phyloP scores from a whole-genome alignment of 30 jellyfish, hydroid and myxozoan genomes.

The Hydractinia symbiolongicarpus region DNA sequence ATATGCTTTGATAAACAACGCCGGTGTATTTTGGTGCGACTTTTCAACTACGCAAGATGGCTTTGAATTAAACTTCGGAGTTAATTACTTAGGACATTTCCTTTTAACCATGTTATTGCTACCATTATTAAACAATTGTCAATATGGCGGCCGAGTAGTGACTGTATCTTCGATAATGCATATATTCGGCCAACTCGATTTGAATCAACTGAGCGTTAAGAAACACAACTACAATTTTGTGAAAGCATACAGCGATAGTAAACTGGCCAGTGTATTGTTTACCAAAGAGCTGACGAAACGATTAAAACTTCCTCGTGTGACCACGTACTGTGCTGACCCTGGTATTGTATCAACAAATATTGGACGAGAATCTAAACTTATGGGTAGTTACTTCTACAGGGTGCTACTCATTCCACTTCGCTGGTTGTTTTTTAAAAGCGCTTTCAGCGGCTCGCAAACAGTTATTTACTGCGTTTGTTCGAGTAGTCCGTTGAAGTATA shows the following conservation, averaged over 20 bases:
- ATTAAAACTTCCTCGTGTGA: neutral
- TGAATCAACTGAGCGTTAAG: slow-evolving; percentile 34
- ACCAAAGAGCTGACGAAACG: slow-evolving; percentile 17
- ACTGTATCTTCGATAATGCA: slow-evolving; percentile 62
- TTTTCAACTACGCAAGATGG: slow-evolving; percentile 68
- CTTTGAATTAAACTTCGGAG: slow-evolving; percentile 72
- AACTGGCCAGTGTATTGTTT: slow-evolving; percentile 32
- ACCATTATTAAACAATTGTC: slow-evolving; percentile 36
- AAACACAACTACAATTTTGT: slow-evolving; percentile 27
- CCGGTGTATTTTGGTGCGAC: slow-evolving; percentile 80
- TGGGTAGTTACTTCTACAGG: slow-evolving; percentile 35
- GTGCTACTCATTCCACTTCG: slow-evolving; percentile 44
- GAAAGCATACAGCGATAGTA: slow-evolving; percentile 57
- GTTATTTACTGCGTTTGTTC: slow-evolving; percentile 55
- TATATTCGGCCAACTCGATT: slow-evolving; percentile 46
- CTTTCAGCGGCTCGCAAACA: slow-evolving; percentile 77
- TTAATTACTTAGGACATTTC: slow-evolving; percentile 82
- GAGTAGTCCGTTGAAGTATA: slow-evolving; percentile 28
- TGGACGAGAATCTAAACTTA: slow-evolving; percentile 40
- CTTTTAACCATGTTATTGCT: slow-evolving; percentile 58
- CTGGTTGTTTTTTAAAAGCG: slow-evolving; percentile 52
- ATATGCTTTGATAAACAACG: slow-evolving; percentile 65
- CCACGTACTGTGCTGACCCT: slow-evolving; percentile 50
- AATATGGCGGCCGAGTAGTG: slow-evolving; percentile 48
- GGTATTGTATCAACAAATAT: slow-evolving; percentile 77